These are phyloP conservation scores for Bathybates hornii DNA, from an alignment of 2,113 vertebrate species.

Conservation along the genomic window DNA sequence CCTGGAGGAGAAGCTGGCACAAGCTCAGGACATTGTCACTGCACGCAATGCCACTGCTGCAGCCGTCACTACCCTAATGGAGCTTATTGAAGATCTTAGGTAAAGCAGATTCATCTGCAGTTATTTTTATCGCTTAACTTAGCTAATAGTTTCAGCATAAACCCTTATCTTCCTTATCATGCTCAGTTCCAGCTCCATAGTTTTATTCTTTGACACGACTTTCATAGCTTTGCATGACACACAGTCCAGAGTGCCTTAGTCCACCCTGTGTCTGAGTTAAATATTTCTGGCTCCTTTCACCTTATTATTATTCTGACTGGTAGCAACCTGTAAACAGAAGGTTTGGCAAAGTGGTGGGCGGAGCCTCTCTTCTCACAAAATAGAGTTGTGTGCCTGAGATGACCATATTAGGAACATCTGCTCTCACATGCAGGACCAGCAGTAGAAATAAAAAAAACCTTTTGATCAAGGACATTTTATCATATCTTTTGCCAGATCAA, in stretches of 20 bases:
- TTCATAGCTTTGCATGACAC: neutral
- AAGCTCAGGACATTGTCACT: slow-evolving; percentile 77
- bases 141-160: neutral
- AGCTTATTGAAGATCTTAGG: slow-evolving; percentile 83
- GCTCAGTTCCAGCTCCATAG: neutral
- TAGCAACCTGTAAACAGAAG: neutral
- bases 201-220: neutral
- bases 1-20: slow-evolving; percentile 82
- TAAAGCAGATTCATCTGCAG: slow-evolving; percentile 43
- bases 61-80: slow-evolving; percentile 73
- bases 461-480: neutral
- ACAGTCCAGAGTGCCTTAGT: neutral
- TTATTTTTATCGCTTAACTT: neutral
- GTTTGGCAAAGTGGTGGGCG: neutral
- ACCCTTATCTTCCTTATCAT: neutral
- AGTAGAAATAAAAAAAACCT: neutral
- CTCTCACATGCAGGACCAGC: neutral
- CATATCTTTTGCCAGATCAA: neutral
- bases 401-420: neutral
- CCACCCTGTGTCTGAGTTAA: neutral
- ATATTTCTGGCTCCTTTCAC: neutral
- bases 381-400: neutral
- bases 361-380: neutral
- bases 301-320: neutral
- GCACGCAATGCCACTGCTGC: slow-evolving; percentile 79